Percentiles rank a stretch among this genome's conserved stretches.
Conservation (phyloP, 1,140 invertebrate species). For the Apocrypta bakeri region DNA sequence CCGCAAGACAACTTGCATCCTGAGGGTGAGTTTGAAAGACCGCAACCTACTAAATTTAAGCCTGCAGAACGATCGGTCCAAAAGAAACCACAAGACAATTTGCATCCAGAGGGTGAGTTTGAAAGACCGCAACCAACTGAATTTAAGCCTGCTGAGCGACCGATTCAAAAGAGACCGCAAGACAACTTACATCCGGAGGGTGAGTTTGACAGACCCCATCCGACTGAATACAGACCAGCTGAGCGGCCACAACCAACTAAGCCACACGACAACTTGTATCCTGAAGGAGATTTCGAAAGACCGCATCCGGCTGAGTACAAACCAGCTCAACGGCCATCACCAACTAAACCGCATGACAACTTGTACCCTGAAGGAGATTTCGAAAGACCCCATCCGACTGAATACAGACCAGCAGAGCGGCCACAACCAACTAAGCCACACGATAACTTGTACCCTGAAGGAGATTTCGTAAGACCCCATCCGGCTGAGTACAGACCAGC, state of each 20-base stretch:
- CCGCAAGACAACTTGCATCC: conserved; percentile 74
- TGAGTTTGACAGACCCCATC: conserved; percentile 74
- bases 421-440: conserved; percentile 70
- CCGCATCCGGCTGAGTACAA: conserved; percentile 62
- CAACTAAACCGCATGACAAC: conserved; percentile 75
- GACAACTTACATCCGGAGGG: conserved; percentile 79
- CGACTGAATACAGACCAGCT: conserved; percentile 71
- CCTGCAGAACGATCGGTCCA: conserved; percentile 69
- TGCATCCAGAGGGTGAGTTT: conserved; percentile 75
- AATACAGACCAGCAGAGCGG: conserved; percentile 70
- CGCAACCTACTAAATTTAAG: conserved; percentile 72
- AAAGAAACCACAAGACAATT: conserved; percentile 70
- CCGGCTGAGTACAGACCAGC: conserved; percentile 57
- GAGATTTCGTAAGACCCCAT: conserved; percentile 71
- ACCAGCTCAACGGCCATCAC: conserved; percentile 76
- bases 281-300: conserved; percentile 77
- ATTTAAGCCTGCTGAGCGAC: conserved; percentile 71
- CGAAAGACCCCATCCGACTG: conserved; percentile 72
- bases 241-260: conserved; percentile 74
- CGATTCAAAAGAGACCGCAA: conserved; percentile 72
- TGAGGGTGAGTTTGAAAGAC: conserved; percentile 77
- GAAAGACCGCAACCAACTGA: conserved; percentile 61
- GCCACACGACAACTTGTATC: conserved; percentile 75
- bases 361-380: conserved; percentile 71
- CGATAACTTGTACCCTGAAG: conserved; percentile 76